A percentile compares a stretch with the other conserved stretches of the same genome.
Evolutionary conservation across 2,797 vertebrate species (phyloP).

Genomic region (Spheniscus humboldti): DNA sequence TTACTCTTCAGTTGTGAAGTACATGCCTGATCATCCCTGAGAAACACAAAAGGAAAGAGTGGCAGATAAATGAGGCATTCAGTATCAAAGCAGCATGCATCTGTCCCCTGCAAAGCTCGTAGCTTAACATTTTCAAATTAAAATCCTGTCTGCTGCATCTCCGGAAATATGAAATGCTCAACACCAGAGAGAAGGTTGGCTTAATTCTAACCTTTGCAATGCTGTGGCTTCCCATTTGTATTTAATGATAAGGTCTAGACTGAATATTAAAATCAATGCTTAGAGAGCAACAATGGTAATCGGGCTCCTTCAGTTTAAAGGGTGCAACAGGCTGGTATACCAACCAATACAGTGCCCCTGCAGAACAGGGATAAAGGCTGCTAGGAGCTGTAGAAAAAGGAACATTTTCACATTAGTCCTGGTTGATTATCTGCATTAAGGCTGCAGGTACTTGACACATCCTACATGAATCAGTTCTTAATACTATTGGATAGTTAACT

Average conservation of each 20-base stretch:
- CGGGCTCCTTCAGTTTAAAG: not conserved
- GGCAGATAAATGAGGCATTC: not conserved
- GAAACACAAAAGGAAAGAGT: not conserved
- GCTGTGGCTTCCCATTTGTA: not conserved
- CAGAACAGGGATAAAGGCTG: not conserved
- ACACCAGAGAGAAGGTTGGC: not conserved
- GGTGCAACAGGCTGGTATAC: not conserved
- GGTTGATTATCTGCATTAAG: not conserved
- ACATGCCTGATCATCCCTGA: not conserved
- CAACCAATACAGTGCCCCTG: not conserved
- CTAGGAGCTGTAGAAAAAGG: not conserved
- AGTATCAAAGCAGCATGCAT: not conserved
- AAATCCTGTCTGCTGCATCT: not conserved
- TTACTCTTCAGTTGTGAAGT: not conserved
- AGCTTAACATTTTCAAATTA: not conserved
- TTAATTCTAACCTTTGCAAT: not conserved
- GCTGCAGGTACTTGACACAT: not conserved
- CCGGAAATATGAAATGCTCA: not conserved
- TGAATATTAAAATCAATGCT: not conserved
- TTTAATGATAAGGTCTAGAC: not conserved
- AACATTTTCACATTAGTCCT: not conserved
- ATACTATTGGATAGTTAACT: not conserved
- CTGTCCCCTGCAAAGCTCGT: not conserved
- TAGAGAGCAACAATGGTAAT: not conserved
- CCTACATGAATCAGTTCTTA: not conserved